Evolutionary conservation across 1,140 invertebrate species (phyloP).

Genomic region (Drosophila dunni): DNA sequence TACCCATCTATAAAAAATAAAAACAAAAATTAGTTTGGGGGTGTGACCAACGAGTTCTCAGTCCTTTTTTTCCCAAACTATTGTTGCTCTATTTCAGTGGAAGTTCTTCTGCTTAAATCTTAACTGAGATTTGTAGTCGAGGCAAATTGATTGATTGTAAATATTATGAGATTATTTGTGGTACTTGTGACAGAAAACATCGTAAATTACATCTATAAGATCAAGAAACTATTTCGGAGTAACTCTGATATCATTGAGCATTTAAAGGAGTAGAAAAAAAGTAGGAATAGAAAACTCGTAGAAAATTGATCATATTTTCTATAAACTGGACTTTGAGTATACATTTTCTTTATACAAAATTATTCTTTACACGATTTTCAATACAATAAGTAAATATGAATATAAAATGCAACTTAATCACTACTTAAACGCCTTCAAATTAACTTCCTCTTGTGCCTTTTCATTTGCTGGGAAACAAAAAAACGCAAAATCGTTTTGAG

Average conservation of each 20-base stretch:
- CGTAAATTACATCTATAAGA: neutral
- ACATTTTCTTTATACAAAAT: too few species aligned
- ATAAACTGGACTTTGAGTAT: too few species aligned
- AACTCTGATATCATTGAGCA: too few species aligned
- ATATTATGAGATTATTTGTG: constrained; percentile 9
- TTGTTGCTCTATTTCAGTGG: neutral
- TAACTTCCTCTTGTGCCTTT: neutral
- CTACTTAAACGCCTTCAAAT: neutral
- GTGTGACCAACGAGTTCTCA: neutral
- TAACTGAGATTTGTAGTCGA: neutral
- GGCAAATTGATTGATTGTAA: constrained; percentile 13
- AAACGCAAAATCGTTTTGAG: neutral
- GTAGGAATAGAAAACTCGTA: too few species aligned
- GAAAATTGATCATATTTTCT: too few species aligned
- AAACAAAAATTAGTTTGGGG: constrained; percentile 2
- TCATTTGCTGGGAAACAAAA: neutral
- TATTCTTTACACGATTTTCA: too few species aligned
- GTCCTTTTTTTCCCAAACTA: neutral
- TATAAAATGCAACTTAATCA: neutral
- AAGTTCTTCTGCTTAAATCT: neutral
- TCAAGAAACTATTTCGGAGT: neutral
- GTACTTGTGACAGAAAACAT: neutral
- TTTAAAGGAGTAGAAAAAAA: too few species aligned
- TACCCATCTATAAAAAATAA: constrained; percentile 37
- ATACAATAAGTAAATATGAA: too few species aligned